phyloP scores from a whole-genome alignment of 2,113 vertebrate species.

The Toxotes jaculatrix region DNA sequence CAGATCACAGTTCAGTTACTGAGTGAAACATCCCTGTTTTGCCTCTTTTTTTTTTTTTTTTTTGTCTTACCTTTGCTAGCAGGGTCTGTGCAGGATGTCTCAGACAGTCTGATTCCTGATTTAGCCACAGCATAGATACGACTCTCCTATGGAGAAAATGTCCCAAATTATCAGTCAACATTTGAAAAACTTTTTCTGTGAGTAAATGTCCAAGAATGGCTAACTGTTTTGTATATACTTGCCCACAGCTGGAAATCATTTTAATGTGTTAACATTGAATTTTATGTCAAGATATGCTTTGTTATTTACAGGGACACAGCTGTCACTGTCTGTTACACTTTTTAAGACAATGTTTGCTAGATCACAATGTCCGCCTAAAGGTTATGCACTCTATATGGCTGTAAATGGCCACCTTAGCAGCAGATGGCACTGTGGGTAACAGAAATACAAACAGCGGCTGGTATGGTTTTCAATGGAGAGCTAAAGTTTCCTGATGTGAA shows the following conservation, averaged over 20 bases:
- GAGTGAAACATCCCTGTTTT: not conserved
- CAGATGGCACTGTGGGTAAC: not conserved
- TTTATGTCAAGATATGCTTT: not conserved
- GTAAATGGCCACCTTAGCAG: not conserved
- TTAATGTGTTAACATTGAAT: not conserved
- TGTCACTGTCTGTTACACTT: too few relatives aligned
- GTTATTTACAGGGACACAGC: not conserved
- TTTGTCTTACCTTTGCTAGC: slow-evolving; percentile 87
- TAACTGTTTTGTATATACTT: too few relatives aligned
- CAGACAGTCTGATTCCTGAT: slow-evolving; percentile 95
- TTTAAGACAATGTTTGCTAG: too few relatives aligned
- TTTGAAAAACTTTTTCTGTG: not conserved
- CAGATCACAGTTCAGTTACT: slow-evolving; percentile 37
- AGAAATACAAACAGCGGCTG: not conserved
- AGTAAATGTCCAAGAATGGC: too few relatives aligned
- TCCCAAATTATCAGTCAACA: not conserved
- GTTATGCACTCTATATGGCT: not conserved
- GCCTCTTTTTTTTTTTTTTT: too few relatives aligned
- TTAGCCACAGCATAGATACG: slow-evolving; percentile 98
- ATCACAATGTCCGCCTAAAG: not conserved
- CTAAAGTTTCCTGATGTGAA: not conserved
- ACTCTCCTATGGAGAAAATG: slow-evolving; percentile 87
- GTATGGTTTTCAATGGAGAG: not conserved
- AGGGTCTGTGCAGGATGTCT: slow-evolving; percentile 87
- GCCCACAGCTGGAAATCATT: not conserved